A percentile compares a stretch with the other conserved stretches of the same genome.
Conservation (phyloP, 2,888 invertebrate genomes). For the Volucella inanis region DNA sequence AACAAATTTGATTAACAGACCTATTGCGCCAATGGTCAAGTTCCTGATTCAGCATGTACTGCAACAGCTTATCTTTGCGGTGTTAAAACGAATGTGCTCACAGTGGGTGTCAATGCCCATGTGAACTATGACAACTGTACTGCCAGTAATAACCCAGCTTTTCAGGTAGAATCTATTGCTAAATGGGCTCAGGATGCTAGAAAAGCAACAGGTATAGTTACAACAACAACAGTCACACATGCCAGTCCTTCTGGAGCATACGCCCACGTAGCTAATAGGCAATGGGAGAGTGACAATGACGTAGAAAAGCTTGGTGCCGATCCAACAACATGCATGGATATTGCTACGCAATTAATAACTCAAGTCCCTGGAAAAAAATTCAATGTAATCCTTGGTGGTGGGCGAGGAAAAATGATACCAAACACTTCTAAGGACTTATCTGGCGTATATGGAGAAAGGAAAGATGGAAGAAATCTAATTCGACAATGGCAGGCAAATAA, state of each 20-base stretch:
- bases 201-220: constrained; percentile 87
- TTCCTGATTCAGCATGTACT: constrained; percentile 89
- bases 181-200: constrained; percentile 87
- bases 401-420: constrained; percentile 87
- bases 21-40: constrained; percentile 86
- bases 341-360: constrained; percentile 89
- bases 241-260: constrained; percentile 89
- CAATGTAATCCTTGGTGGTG: constrained; percentile 91
- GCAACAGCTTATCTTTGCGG: constrained; percentile 83
- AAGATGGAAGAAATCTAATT: constrained; percentile 87
- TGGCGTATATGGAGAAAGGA: constrained; percentile 84
- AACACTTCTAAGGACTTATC: constrained; percentile 83
- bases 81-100: constrained; percentile 87
- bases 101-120: constrained; percentile 88
- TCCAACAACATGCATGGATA: constrained; percentile 85
- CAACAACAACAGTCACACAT: constrained; percentile 91
- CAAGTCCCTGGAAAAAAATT: constrained; percentile 87
- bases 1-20: constrained; percentile 81
- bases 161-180: constrained; percentile 87
- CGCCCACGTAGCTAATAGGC: constrained; percentile 86
- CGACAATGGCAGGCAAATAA: constrained; percentile 86
- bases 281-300: constrained; percentile 89
- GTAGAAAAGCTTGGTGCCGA: constrained; percentile 78
- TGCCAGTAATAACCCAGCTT: constrained; percentile 84
- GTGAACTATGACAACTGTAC: constrained; percentile 87